Conservation (phyloP, 2,113 vertebrate species). For the Gila orcuttii region DNA sequence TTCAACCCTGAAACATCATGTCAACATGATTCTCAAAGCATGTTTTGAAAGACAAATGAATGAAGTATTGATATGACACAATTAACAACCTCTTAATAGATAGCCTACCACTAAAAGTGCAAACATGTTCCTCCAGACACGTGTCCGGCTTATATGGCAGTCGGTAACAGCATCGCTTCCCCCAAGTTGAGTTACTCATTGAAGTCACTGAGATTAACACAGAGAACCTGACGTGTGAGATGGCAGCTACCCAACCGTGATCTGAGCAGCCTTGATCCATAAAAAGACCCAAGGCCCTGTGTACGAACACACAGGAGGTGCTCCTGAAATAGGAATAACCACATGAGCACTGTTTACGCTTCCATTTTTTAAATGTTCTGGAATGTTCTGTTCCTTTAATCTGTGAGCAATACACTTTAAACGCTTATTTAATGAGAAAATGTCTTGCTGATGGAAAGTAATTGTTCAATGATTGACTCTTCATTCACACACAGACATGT, state of each 20-base stretch:
- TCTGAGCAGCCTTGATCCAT: conserved; percentile 7
- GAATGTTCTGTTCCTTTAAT: conserved; percentile 27
- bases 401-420: conserved; percentile 13
- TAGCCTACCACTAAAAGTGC: neutral
- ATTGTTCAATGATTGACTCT: neutral
- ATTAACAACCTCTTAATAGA: neutral
- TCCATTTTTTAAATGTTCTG: conserved; percentile 38
- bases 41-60: neutral
- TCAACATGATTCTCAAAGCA: neutral
- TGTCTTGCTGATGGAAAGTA: neutral
- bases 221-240: neutral
- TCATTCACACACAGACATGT: neutral
- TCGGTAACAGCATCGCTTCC: conserved; percentile 5
- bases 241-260: neutral
- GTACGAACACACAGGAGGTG: neutral
- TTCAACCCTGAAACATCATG: neutral
- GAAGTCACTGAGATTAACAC: neutral
- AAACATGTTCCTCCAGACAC: neutral
- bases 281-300: conserved; percentile 22
- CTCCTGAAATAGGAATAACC: conserved; percentile 28
- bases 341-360: conserved; percentile 29
- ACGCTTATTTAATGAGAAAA: conserved; percentile 3
- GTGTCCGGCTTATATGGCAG: conserved; percentile 61
- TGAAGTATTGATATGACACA: neutral
- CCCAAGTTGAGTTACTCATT: neutral